A percentile compares a stretch with the other conserved stretches of the same genome.
Conservation (phyloP, 2,797 vertebrate genomes). For the Neopelma chrysocephalum region DNA sequence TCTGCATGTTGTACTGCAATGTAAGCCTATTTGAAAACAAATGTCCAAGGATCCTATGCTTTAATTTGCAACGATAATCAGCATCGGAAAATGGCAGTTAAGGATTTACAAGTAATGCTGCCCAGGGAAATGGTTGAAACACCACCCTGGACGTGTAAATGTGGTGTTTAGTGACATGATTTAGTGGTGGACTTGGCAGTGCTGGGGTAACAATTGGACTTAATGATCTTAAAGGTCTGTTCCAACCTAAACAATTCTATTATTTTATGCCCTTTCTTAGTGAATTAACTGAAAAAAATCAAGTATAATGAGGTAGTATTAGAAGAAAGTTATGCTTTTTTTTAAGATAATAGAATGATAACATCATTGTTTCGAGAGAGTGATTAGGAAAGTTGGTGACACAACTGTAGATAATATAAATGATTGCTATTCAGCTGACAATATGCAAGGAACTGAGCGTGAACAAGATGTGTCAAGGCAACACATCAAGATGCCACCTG, state of each 20-base stretch:
- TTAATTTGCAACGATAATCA: conserved; percentile 63
- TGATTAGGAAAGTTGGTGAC: not conserved
- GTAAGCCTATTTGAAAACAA: conserved; percentile 49
- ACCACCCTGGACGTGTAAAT: not conserved
- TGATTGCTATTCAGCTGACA: not conserved
- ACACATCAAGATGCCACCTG: not conserved
- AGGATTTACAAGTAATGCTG: not conserved
- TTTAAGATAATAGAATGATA: not conserved
- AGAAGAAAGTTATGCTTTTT: not conserved
- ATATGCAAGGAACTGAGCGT: not conserved
- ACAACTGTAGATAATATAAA: not conserved
- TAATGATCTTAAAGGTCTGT: not conserved
- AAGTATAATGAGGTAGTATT: not conserved
- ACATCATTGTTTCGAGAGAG: not conserved
- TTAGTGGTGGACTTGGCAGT: not conserved
- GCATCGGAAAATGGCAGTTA: conserved; percentile 20
- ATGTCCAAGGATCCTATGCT: conserved; percentile 19
- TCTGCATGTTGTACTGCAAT: conserved; percentile 29
- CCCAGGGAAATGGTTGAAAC: not conserved
- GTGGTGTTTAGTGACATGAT: too few relatives aligned
- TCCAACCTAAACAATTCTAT: not conserved
- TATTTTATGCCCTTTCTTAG: not conserved
- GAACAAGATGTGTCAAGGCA: not conserved
- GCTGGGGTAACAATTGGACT: not conserved
- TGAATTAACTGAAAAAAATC: not conserved